phyloP scores from a whole-genome alignment of 2,888 invertebrate genomes.

The Morpho helenor region DNA sequence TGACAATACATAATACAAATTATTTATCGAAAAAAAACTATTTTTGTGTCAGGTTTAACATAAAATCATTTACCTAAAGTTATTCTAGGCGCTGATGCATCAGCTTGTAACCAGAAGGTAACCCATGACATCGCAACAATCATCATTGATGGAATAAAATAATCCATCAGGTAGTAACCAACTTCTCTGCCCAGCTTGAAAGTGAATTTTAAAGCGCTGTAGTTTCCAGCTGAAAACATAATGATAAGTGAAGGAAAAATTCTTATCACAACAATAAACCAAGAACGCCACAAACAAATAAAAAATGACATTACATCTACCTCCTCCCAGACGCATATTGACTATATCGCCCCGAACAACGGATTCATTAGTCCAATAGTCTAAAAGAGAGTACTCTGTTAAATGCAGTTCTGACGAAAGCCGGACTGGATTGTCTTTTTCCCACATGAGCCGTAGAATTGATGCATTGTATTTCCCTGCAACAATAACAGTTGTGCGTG shows the following conservation, averaged over 20 bases:
- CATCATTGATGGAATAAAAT: conserved; percentile 92
- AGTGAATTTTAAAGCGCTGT: conserved; percentile 88
- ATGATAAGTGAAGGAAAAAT: background rate
- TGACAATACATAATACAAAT: no score
- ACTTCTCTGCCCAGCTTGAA: conserved; percentile 89
- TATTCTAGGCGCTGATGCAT: conserved; percentile 90
- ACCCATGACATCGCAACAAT: conserved; percentile 94
- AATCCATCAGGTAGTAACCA: conserved; percentile 93
- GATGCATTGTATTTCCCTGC: conserved; percentile 90
- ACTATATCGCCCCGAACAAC: conserved; percentile 83
- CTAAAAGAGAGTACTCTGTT: conserved; percentile 87
- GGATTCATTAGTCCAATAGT: conserved; percentile 85
- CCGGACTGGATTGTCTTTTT: conserved; percentile 84
- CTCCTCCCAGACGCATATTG: conserved; percentile 85
- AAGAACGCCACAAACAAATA: conserved; percentile 13
- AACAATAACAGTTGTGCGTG: conserved; percentile 33
- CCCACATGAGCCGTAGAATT: conserved; percentile 87
- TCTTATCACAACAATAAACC: background rate
- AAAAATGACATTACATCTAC: conserved; percentile 74
- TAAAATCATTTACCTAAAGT: conserved; percentile 77
- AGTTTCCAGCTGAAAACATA: conserved; percentile 84
- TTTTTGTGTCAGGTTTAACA: no score
- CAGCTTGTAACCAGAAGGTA: conserved; percentile 93
- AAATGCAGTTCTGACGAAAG: conserved; percentile 87
- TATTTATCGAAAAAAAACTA: no score